Conservation (phyloP, 2,113 vertebrate genomes). For the Microcebus ravelobensis region DNA sequence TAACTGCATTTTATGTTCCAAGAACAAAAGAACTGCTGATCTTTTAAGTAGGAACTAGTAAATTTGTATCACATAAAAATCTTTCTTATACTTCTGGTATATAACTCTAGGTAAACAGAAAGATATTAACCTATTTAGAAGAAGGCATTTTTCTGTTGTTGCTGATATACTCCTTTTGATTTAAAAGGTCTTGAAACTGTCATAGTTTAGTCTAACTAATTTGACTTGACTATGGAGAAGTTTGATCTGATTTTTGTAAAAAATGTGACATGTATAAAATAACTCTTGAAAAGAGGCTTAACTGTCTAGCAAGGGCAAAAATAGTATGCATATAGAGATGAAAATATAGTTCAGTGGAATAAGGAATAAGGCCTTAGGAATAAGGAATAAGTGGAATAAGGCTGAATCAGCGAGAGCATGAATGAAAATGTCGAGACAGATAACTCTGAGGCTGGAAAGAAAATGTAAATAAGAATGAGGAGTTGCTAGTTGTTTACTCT, state of each 20-base stretch:
- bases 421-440: neutral
- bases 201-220: conserved; percentile 14
- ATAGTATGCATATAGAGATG: neutral
- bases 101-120: conserved; percentile 46
- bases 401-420: neutral
- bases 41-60: conserved; percentile 34
- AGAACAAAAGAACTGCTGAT: conserved; percentile 45
- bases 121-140: conserved; percentile 32
- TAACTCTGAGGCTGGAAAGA: neutral
- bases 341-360: neutral
- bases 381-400: neutral
- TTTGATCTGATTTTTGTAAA: conserved; percentile 28
- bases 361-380: neutral
- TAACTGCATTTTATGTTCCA: conserved; percentile 40
- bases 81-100: conserved; percentile 18
- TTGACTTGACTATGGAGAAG: neutral
- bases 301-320: neutral
- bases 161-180: neutral
- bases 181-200: neutral
- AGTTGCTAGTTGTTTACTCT: neutral
- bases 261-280: neutral
- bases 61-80: conserved; percentile 31
- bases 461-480: neutral
- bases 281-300: conserved; percentile 27
- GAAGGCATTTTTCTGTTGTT: neutral